phyloP scores from a whole-genome alignment of 2,888 invertebrate genomes.

The Eupelmus urozonus region DNA sequence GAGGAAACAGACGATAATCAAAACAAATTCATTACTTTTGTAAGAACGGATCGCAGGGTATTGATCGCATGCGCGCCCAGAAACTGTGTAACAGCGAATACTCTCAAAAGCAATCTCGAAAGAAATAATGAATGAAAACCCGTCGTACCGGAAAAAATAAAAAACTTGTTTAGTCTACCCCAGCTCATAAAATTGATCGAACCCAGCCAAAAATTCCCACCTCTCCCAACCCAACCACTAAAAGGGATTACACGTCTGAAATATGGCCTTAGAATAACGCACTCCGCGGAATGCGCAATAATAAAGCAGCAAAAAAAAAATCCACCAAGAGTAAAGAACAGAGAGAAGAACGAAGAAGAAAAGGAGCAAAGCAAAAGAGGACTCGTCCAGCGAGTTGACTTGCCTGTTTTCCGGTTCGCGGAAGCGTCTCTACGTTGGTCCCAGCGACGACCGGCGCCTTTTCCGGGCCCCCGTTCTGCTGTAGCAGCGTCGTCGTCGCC shows the following conservation, averaged over 20 bases:
- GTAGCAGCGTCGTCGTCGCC: slow-evolving; percentile 78
- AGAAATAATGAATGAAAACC: too few relatives aligned
- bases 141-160: too few relatives aligned
- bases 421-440: slow-evolving; percentile 81
- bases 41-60: too few relatives aligned
- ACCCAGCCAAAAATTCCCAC: too few relatives aligned
- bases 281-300: neutral
- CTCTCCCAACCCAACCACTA: neutral
- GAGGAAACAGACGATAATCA: neutral
- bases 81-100: neutral
- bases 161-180: too few relatives aligned
- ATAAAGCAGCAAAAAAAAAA: neutral
- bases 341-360: neutral
- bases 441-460: slow-evolving; percentile 82
- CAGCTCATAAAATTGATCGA: too few relatives aligned
- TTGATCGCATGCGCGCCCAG: too few relatives aligned
- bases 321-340: neutral
- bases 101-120: too few relatives aligned
- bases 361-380: too few relatives aligned
- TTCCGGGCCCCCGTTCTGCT: slow-evolving; percentile 78
- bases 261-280: neutral
- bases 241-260: neutral
- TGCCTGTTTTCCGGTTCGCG: slow-evolving; percentile 81
- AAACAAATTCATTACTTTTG: neutral
- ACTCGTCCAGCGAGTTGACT: neutral